Base-by-base conservation (phyloP, 2,888 invertebrate species). In the Doris montereyensis region DNA sequence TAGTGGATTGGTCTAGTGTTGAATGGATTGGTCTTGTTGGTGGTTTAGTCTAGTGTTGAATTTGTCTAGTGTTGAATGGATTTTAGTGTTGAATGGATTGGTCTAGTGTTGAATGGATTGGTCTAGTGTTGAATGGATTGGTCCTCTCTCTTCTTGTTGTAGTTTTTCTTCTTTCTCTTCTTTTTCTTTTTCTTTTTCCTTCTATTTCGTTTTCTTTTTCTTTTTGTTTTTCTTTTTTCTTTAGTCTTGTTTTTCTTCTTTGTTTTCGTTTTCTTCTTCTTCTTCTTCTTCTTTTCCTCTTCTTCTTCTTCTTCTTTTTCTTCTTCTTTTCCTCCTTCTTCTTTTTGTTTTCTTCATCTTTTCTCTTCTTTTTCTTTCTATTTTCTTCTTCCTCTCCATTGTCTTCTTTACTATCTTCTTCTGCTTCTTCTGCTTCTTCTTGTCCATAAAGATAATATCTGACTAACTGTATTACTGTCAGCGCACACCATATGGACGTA, bases 251-350 rank as follows among this genome's bases (percentile, higher is more conserved):
- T 28, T 60, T 28, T 58, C 58, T 30, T 52, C 52, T 30, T 58
- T 2, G 30, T 28, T n/a, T 32, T 17, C 74, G 57, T 28, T 30
- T 28, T 73, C 57, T 57, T 35, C 57, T 24, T 73, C 76, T 58
- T 70, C 76, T 76, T 26, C 70, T 71, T 79, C 10, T 70, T 68
- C 68, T 24, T 76, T 74, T 68, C 10, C 70, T 60, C 32, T 8
- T 32, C 30, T 74, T 8, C 60, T 13, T 41, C 28, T 68, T 67
- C 67, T 32, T 67, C 67, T 76, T 41, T 68, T 1, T 34, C 72
- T 72, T 34, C 72, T 58, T 34, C 30, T 35, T 26, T 70, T 30
- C 28, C 70, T 70, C 77, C 58, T 70, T 60, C 62, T 60, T 5
- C 62, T 28, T 67, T 60, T 73, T 57, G 32, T 34, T 3, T n/a